Percentiles rank a stretch among this genome's conserved stretches.
Conservation (phyloP, 2,888 invertebrate species). For the Malthinus flaveolus region DNA sequence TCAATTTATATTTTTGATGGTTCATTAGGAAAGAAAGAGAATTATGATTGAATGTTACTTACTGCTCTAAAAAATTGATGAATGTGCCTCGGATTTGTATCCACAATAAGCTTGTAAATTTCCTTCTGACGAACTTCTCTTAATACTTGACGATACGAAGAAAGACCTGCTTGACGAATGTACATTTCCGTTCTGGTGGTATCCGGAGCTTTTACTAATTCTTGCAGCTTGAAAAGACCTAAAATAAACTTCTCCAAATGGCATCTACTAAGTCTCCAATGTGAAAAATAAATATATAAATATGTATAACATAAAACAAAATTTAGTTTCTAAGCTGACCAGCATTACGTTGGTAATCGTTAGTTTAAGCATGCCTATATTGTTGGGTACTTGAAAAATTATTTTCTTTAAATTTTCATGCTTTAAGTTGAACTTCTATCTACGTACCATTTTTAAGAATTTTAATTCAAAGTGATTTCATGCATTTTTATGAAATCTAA, state of each 20-base stretch:
- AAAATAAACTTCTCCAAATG: conserved; percentile 38
- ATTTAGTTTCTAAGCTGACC: too few relatives aligned
- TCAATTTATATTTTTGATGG: background rate
- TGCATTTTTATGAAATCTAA: background rate
- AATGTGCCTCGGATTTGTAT: conserved; percentile 82
- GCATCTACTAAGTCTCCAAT: conserved; percentile 19
- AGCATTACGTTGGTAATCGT: too few relatives aligned
- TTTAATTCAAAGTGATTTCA: background rate
- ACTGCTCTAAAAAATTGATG: conserved; percentile 85
- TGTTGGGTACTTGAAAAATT: too few relatives aligned
- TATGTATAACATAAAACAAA: too few relatives aligned
- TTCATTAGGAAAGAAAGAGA: background rate
- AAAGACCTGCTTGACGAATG: conserved; percentile 73
- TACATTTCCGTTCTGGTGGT: conserved; percentile 72
- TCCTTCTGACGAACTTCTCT: conserved; percentile 85
- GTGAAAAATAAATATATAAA: background rate
- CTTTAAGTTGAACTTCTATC: too few relatives aligned
- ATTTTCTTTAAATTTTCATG: too few relatives aligned
- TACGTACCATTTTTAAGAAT: too few relatives aligned
- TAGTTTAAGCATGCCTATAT: too few relatives aligned
- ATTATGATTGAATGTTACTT: conserved; percentile 54
- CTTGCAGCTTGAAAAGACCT: conserved; percentile 84
- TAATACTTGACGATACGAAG: conserved; percentile 73
- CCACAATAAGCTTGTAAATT: conserved; percentile 85
- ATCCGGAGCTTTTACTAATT: conserved; percentile 74